A percentile compares a stretch with the other conserved stretches of the same genome.
Evolutionary conservation across 2,797 vertebrate species (phyloP).

Genomic region (Morus bassanus): DNA sequence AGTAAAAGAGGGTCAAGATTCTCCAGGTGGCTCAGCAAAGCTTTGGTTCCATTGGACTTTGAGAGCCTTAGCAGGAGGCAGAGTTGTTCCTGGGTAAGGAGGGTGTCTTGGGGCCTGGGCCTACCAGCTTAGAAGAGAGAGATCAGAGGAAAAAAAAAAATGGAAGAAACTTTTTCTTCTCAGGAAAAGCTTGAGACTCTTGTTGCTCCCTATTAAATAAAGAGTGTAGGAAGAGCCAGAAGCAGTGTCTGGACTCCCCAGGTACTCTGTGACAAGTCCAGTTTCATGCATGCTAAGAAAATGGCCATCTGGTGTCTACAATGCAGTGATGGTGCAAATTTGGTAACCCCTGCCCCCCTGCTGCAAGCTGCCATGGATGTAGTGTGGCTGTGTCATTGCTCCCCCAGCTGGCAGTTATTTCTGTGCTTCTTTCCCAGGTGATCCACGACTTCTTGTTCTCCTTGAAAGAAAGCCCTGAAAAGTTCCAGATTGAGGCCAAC

Average conservation of each 20-base stretch:
- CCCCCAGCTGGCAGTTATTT: constrained; percentile 18
- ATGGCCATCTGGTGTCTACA: not conserved
- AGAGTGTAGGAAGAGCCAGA: not conserved
- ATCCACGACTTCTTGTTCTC: constrained; percentile 99
- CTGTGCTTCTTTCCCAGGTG: constrained; percentile 78
- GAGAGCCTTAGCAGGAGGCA: not conserved
- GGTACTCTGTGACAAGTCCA: not conserved
- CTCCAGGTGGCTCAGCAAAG: not conserved
- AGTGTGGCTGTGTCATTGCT: not conserved
- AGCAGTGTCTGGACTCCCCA: not conserved
- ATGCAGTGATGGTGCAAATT: not conserved
- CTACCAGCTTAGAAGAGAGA: not conserved
- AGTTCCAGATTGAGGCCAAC: constrained; percentile 98
- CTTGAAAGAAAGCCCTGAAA: constrained; percentile 97
- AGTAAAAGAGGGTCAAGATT: not conserved
- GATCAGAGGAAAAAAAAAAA: not conserved
- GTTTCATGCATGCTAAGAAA: not conserved
- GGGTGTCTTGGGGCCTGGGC: not conserved
- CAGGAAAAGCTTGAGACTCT: not conserved
- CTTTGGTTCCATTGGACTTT: not conserved
- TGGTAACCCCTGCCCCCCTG: not conserved
- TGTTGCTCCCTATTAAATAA: not conserved
- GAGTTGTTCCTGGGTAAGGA: not conserved
- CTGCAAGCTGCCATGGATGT: not conserved
- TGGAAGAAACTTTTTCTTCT: not conserved